phyloP scores from a whole-genome alignment of 2,888 invertebrate species.

The Leucania comma region DNA sequence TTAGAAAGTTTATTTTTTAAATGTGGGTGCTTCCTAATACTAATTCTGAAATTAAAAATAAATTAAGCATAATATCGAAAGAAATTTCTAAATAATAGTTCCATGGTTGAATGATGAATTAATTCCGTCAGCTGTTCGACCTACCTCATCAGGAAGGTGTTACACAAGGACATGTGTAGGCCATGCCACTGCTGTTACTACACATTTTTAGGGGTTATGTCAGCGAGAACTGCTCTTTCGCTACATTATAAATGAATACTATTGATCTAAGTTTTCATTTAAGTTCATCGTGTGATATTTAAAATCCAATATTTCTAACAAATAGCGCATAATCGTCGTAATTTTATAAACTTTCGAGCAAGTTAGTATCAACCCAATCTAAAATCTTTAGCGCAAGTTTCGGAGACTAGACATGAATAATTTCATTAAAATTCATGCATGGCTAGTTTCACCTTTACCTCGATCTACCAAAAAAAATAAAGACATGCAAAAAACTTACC shows the following conservation, averaged over 20 bases:
- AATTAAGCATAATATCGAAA: background rate
- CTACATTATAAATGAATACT: slow-evolving; percentile 20
- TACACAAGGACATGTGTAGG: slow-evolving; percentile 34
- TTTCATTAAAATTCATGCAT: slow-evolving; percentile 29
- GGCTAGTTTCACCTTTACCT: slow-evolving; percentile 27
- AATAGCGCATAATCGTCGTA: background rate
- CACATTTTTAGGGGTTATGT: slow-evolving; percentile 40
- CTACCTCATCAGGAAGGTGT: slow-evolving; percentile 1
- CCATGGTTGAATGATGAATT: background rate
- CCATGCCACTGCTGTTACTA: slow-evolving; percentile 31
- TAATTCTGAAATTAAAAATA: background rate
- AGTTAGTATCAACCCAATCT: background rate
- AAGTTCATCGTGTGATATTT: background rate
- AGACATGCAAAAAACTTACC: slow-evolving; percentile 76
- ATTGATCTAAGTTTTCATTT: slow-evolving; percentile 3
- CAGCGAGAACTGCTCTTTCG: background rate
- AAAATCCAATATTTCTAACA: slow-evolving; percentile 2
- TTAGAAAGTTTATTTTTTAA: too few relatives aligned
- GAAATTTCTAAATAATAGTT: background rate
- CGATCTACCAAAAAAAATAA: slow-evolving; percentile 5
- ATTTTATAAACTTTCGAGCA: slow-evolving; percentile 1
- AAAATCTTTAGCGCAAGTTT: background rate
- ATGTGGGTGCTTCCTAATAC: too few relatives aligned
- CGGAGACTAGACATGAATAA: background rate
- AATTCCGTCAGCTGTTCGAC: slow-evolving; percentile 26